A percentile compares a stretch with the other conserved stretches of the same genome.
Evolutionary conservation across 2,888 invertebrate genomes (phyloP).

Genomic region (Sarcophaga subvicina): DNA sequence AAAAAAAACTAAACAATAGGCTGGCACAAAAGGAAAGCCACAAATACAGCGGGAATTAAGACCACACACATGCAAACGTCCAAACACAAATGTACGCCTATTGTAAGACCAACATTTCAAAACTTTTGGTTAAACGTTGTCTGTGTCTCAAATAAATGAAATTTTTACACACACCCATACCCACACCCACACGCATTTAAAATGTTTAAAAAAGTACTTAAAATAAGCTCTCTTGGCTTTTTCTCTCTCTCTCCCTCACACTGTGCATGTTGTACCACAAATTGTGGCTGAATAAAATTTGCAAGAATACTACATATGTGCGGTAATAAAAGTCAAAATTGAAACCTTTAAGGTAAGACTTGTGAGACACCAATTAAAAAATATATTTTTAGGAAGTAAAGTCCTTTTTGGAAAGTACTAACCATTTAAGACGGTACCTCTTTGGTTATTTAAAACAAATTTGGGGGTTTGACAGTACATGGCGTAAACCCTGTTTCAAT

Average conservation of each 20-base stretch:
- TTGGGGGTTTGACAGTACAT: too few species aligned
- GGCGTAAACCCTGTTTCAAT: too few species aligned
- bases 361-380: background rate
- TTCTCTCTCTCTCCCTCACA: too few species aligned
- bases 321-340: constrained; percentile 41
- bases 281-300: constrained; percentile 58
- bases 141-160: too few species aligned
- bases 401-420: too few species aligned
- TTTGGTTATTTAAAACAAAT: too few species aligned
- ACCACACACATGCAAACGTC: background rate
- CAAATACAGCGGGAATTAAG: constrained; percentile 43
- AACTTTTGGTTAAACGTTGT: too few species aligned
- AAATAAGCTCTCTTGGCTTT: background rate
- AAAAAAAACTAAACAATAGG: constrained; percentile 32
- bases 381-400: too few species aligned
- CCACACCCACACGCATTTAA: too few species aligned
- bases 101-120: background rate
- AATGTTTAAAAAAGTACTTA: background rate
- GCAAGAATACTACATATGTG: constrained; percentile 11
- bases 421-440: too few species aligned
- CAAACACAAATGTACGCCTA: background rate
- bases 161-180: too few species aligned
- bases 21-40: constrained; percentile 32
- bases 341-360: constrained; percentile 13
- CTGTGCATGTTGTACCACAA: constrained; percentile 13